phyloP scores from a whole-genome alignment of 2,113 vertebrate species.

The Pseudorectes ferrugineus region DNA sequence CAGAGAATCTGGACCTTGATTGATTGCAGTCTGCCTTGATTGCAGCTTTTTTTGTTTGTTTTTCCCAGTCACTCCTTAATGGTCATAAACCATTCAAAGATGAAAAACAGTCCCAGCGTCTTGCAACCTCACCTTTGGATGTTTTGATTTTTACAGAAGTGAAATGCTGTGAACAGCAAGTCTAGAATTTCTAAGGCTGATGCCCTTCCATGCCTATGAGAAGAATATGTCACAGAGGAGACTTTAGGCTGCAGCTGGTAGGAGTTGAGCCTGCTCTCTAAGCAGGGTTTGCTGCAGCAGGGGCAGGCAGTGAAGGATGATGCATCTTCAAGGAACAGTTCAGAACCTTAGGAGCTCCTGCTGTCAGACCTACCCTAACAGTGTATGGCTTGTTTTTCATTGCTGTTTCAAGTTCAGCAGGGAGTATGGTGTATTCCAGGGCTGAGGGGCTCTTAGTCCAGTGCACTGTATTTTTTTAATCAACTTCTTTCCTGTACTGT shows the following conservation, averaged over 20 bases:
- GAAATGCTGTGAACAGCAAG: neutral
- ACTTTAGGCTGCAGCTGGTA: neutral
- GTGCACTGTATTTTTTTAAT: neutral
- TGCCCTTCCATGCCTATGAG: neutral
- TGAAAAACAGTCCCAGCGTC: neutral
- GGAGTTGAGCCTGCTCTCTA: neutral
- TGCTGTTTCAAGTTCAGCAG: neutral
- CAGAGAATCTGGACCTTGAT: neutral
- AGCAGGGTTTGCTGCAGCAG: neutral
- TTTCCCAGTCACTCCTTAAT: neutral
- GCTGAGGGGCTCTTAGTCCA: neutral
- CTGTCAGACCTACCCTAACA: neutral
- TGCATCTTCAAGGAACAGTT: neutral
- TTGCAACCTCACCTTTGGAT: neutral
- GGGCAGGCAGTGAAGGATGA: neutral
- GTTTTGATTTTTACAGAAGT: neutral
- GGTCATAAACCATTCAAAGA: neutral
- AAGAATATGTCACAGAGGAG: neutral
- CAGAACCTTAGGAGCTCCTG: neutral
- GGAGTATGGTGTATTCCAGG: neutral
- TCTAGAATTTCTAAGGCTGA: neutral
- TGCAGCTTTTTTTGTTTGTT: neutral
- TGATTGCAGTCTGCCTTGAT: neutral
- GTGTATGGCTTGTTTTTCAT: neutral
- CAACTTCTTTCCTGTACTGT: neutral